A percentile compares a stretch with the other conserved stretches of the same genome.
Evolutionary conservation across 2,888 invertebrate species (phyloP).

Genomic region (Zelleria hepariella): DNA sequence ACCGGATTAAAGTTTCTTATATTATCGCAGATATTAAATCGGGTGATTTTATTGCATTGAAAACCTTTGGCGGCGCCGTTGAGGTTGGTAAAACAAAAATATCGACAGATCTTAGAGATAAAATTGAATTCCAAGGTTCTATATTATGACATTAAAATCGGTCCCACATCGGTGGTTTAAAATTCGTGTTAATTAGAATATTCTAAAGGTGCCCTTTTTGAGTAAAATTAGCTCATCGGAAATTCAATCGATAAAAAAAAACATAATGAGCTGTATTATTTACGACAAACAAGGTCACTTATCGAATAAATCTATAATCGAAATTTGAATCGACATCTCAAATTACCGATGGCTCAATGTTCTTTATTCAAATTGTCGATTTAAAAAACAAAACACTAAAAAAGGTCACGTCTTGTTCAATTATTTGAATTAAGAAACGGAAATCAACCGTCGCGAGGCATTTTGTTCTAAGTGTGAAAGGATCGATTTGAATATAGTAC

Average conservation of each 20-base stretch:
- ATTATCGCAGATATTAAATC: slow-evolving; percentile 12
- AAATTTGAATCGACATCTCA: slow-evolving; percentile 57
- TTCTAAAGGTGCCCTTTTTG: slow-evolving; percentile 20
- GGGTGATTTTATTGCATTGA: slow-evolving; percentile 14
- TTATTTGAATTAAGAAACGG: slow-evolving; percentile 62
- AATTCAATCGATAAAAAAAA: slow-evolving; percentile 44
- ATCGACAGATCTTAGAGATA: slow-evolving; percentile 23
- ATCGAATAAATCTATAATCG: slow-evolving; percentile 69
- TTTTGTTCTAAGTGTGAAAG: slow-evolving; percentile 68
- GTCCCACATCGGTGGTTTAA: not conserved
- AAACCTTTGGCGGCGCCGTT: slow-evolving; percentile 17
- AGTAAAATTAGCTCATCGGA: slow-evolving; percentile 41
- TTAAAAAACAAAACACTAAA: slow-evolving; percentile 43
- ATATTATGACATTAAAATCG: slow-evolving; percentile 2
- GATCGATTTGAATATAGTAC: slow-evolving; percentile 52
- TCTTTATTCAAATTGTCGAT: slow-evolving; percentile 40
- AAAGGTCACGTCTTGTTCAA: slow-evolving; percentile 47
- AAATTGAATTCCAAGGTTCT: not conserved
- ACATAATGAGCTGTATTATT: slow-evolving; percentile 60
- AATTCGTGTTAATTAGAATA: not conserved
- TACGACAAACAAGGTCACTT: slow-evolving; percentile 62
- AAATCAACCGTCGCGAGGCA: slow-evolving; percentile 62
- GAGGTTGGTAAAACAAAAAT: slow-evolving; percentile 19
- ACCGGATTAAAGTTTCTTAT: slow-evolving; percentile 21
- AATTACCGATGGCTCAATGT: slow-evolving; percentile 50